phyloP scores from a whole-genome alignment of 2,888 invertebrate species.

The Scelioninae gen. 2 region DNA sequence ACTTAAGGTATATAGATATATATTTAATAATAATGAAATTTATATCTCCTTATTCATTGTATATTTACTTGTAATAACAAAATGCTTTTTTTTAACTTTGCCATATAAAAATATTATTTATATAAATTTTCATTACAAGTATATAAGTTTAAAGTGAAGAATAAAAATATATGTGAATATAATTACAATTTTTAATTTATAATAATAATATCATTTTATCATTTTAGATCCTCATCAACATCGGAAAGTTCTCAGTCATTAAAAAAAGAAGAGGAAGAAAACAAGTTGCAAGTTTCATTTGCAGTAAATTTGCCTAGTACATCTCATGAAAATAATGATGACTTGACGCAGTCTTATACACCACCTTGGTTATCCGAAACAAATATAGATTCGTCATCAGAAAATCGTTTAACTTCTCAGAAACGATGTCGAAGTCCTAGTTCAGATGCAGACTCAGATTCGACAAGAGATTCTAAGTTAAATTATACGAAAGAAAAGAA shows the following conservation, averaged over 20 bases:
- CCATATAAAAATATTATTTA: no score
- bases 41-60: no score
- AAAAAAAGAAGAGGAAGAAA: constrained; percentile 8
- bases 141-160: no score
- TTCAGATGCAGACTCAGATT: constrained; percentile 25
- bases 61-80: no score
- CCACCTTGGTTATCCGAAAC: constrained; percentile 18
- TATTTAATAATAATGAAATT: no score
- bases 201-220: background rate
- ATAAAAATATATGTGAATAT: background rate
- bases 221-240: constrained; percentile 3
- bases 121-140: no score
- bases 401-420: background rate
- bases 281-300: constrained; percentile 9
- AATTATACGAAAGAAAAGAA: background rate
- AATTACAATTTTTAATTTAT: background rate
- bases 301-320: constrained; percentile 32
- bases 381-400: constrained; percentile 4
- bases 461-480: background rate
- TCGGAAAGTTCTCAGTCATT: background rate
- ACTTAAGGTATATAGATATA: no score
- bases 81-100: no score
- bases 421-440: constrained; percentile 7
- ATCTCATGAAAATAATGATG: constrained; percentile 16
- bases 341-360: constrained; percentile 9